Conservation (phyloP, 2,113 vertebrate species). For the Aspiorhynchus laticeps region DNA sequence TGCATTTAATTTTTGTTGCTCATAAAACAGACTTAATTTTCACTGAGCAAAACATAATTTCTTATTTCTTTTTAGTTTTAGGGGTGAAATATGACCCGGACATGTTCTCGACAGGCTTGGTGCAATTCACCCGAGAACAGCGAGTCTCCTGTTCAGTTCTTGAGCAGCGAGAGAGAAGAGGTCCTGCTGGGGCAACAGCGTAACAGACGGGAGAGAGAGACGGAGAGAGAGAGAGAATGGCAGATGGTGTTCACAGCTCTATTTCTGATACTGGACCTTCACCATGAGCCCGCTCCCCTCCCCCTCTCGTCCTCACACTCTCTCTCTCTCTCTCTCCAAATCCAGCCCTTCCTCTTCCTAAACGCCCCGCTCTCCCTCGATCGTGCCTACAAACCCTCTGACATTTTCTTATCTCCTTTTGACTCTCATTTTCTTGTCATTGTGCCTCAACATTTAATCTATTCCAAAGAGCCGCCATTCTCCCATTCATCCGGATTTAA, state of each 20-base stretch:
- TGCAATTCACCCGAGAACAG: conserved; percentile 9
- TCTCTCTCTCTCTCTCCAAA: conserved; percentile 44
- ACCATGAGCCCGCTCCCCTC: conserved; percentile 68
- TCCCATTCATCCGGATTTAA: conserved; percentile 17
- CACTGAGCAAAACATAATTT: neutral
- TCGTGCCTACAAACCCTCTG: conserved; percentile 25
- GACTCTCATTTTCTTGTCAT: conserved; percentile 34
- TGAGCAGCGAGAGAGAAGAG: conserved; percentile 46
- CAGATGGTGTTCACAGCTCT: conserved; percentile 86
- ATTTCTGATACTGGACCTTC: conserved; percentile 85
- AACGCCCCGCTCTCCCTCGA: conserved; percentile 25
- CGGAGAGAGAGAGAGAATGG: conserved; percentile 57
- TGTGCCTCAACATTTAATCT: conserved; percentile 19
- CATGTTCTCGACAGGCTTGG: neutral
- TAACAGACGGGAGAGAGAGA: conserved; percentile 50
- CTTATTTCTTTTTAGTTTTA: neutral
- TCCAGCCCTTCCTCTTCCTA: conserved; percentile 45
- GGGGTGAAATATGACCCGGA: conserved; percentile 6
- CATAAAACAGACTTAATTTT: neutral
- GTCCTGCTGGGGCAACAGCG: conserved; percentile 48
- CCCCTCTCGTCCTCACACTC: conserved; percentile 60
- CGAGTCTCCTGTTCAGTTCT: conserved; percentile 27
- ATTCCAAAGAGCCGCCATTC: conserved; percentile 30
- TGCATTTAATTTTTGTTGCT: neutral
- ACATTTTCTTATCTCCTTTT: conserved; percentile 38